Percentiles rank a stretch among this genome's conserved stretches.
phyloP scores from a whole-genome alignment of 1,140 invertebrate genomes.

The Lepidurus arcticus region DNA sequence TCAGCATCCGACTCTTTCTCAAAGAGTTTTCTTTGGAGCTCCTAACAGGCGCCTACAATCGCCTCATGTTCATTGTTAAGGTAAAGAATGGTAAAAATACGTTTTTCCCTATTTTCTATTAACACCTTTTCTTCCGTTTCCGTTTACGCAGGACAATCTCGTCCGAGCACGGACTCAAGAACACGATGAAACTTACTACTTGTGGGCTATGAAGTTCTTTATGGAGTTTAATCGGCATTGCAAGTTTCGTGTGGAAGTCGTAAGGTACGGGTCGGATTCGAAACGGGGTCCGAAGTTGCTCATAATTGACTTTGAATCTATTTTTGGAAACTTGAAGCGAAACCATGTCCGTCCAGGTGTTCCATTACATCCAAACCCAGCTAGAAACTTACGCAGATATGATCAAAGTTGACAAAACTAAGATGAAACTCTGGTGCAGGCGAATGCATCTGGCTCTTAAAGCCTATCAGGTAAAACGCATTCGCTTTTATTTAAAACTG shows the following conservation, averaged over 20 bases:
- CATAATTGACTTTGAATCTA: not conserved
- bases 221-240: conserved; percentile 92
- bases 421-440: conserved; percentile 70
- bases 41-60: conserved; percentile 84
- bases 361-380: conserved; percentile 89
- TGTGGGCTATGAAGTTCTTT: conserved; percentile 91
- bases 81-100: conserved; percentile 40
- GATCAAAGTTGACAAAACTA: conserved; percentile 80
- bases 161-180: conserved; percentile 56
- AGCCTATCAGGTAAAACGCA: conserved; percentile 56
- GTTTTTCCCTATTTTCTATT: no score
- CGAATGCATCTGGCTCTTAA: conserved; percentile 72
- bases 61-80: conserved; percentile 75
- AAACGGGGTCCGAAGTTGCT: conserved; percentile 36
- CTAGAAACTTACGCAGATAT: conserved; percentile 84
- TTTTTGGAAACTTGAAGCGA: conserved; percentile 53
- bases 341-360: conserved; percentile 79
- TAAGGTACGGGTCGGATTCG: conserved; percentile 51
- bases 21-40: conserved; percentile 94
- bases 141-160: conserved; percentile 50
- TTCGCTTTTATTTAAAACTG: no score
- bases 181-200: conserved; percentile 85
- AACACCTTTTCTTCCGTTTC: conserved; percentile 29
- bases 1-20: conserved; percentile 74
- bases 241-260: conserved; percentile 73